These are phyloP conservation scores for Myoxocephalus aenaeus DNA, from an alignment of 2,797 vertebrate genomes.

Conservation along the genomic window DNA sequence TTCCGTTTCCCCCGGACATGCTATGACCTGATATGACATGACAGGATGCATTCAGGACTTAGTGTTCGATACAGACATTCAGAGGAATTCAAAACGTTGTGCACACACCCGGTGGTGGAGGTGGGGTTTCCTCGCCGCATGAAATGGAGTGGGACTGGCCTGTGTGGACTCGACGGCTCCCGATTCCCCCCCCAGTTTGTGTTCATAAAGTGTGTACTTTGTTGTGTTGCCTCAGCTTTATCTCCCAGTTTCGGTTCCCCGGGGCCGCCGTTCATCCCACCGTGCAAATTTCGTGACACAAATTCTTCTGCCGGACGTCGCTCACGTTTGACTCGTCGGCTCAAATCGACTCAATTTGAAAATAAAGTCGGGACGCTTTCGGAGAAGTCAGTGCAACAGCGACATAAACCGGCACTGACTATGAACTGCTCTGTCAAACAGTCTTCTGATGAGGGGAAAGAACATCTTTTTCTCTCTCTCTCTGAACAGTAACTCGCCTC, in stretches of 20 bases:
- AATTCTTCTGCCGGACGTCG: slow-evolving; percentile 23
- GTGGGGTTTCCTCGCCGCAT: background rate
- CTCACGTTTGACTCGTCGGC: slow-evolving; percentile 31
- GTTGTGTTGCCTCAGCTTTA: background rate
- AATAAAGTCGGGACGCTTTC: slow-evolving; percentile 5
- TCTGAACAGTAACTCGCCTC: slow-evolving; percentile 13
- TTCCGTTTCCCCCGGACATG: slow-evolving; percentile 33
- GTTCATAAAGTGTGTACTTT: slow-evolving; percentile 13
- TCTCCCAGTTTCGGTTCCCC: slow-evolving; percentile 36
- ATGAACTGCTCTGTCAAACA: slow-evolving; percentile 40
- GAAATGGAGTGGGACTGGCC: slow-evolving; percentile 47
- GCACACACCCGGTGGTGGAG: background rate
- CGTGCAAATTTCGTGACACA: slow-evolving; percentile 35
- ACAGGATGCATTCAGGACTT: slow-evolving; percentile 30
- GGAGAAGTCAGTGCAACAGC: slow-evolving; percentile 34
- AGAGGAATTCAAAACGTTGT: slow-evolving; percentile 9
- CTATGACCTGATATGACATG: too few relatives aligned
- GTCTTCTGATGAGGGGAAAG: background rate
- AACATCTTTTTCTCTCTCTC: slow-evolving; percentile 17
- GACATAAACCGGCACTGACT: slow-evolving; percentile 27
- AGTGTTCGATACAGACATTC: slow-evolving; percentile 55
- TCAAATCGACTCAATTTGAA: slow-evolving; percentile 22
- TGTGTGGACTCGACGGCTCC: slow-evolving; percentile 6
- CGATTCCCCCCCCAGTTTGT: background rate
- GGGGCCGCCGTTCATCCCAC: slow-evolving; percentile 13